Percentiles rank a stretch among this genome's conserved stretches.
Evolutionary conservation across 2,888 invertebrate genomes (phyloP).

Genomic region (Achlya flavicornis): DNA sequence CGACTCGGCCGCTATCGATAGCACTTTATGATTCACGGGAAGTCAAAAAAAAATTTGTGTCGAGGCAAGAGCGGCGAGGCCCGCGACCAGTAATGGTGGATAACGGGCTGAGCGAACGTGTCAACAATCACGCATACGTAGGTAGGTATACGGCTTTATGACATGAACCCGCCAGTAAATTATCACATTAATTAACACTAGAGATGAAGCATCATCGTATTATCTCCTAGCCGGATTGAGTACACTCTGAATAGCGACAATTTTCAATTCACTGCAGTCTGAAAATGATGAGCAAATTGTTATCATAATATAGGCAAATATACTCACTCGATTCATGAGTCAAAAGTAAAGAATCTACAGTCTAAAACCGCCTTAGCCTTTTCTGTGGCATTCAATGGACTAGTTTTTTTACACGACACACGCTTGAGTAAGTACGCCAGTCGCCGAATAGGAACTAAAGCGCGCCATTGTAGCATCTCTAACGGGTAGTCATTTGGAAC

Average conservation of each 20-base stretch:
- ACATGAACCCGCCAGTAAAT: neutral
- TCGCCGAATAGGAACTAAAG: slow-evolving; percentile 48
- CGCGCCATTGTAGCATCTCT: slow-evolving; percentile 51
- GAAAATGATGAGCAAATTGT: too few species aligned
- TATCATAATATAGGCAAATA: neutral
- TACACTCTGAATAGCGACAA: neutral
- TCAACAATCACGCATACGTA: slow-evolving; percentile 40
- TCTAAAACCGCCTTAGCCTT: slow-evolving; percentile 29
- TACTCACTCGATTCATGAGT: neutral
- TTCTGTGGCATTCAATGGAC: slow-evolving; percentile 57
- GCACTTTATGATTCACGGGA: neutral
- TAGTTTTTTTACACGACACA: slow-evolving; percentile 53
- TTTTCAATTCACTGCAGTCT: neutral
- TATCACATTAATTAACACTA: neutral
- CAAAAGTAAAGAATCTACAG: neutral
- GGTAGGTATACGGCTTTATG: neutral
- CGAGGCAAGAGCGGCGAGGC: slow-evolving; percentile 7
- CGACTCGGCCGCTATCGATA: neutral
- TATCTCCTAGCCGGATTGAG: neutral
- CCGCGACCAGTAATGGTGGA: neutral
- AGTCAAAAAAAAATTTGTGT: neutral
- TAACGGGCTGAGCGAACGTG: slow-evolving; percentile 35
- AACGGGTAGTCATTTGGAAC: slow-evolving; percentile 53
- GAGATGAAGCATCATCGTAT: neutral
- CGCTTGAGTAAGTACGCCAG: slow-evolving; percentile 58